A percentile compares a stretch with the other conserved stretches of the same genome.
Conservation (phyloP, 2,888 invertebrate genomes). For the Aproaerema taeniolella region DNA sequence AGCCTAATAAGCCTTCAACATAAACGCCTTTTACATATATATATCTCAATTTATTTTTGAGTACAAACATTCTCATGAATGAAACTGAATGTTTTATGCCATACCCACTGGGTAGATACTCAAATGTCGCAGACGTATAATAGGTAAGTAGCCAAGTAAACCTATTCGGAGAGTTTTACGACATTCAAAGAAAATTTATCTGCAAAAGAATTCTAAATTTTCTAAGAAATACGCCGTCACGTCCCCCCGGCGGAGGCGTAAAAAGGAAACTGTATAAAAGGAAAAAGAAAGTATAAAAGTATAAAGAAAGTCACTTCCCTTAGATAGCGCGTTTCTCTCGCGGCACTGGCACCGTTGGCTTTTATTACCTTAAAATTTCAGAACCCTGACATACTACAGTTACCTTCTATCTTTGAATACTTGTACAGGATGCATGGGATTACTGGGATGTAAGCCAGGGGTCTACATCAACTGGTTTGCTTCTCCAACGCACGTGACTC, state of each 20-base stretch:
- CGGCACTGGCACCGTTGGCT: constrained; percentile 37
- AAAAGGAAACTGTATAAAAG: constrained; percentile 54
- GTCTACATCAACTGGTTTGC: too few species aligned
- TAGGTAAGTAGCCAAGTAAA: too few species aligned
- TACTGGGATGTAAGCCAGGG: not conserved
- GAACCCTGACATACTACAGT: constrained; percentile 6
- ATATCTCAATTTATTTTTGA: too few species aligned
- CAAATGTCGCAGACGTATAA: too few species aligned
- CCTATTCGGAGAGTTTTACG: too few species aligned
- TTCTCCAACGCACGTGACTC: constrained; percentile 65
- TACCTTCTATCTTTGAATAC: too few species aligned
- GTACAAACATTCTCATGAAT: too few species aligned
- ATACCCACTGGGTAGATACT: too few species aligned
- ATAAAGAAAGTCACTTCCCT: constrained; percentile 60
- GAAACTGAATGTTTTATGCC: too few species aligned
- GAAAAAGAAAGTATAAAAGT: constrained; percentile 51
- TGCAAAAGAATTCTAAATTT: constrained; percentile 22
- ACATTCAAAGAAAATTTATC: constrained; percentile 10
- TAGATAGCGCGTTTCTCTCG: constrained; percentile 45
- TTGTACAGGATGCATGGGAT: too few species aligned
- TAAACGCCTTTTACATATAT: too few species aligned
- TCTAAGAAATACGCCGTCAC: constrained; percentile 36
- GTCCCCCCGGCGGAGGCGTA: constrained; percentile 51
- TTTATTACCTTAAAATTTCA: constrained; percentile 44
- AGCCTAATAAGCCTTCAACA: too few species aligned